Base-by-base conservation (phyloP, 2,888 invertebrate genomes). In the Rhogogaster chlorosoma region DNA sequence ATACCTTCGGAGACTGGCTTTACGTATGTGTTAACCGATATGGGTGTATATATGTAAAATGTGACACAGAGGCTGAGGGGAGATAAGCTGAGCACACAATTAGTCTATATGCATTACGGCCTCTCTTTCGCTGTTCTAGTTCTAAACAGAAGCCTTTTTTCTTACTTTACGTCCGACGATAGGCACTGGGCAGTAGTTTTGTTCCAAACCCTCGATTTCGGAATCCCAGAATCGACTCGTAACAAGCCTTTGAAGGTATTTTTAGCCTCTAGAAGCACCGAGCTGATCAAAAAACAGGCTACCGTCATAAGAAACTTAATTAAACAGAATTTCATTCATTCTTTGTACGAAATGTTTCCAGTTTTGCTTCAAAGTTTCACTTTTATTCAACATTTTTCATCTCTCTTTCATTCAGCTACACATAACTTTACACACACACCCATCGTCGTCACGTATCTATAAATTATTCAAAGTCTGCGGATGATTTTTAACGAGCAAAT, bases 11-110 rank as follows among this genome's bases (percentile, higher is more conserved):
- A 67, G 15, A 67, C 29, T 32, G 9, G 9, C n/a, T n/a, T 12
- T 2, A 29, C 26, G 61, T 61, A 61, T 70, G n/a, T 70, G n/a
- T 70, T n/a, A 29, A 36, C 18, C 36, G 36, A 70, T 29, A 36
- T n/a, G n/a, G n/a, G n/a, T n/a, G n/a, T n/a, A n/a, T n/a, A n/a
- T n/a, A n/a, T 70, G n/a, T n/a, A 53, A 36, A 73, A 18, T 45
- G 18, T 29, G 29, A 77, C 32, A 53, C 18, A 49, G 32, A 77
- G 29, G 29, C 45, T 18, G 5, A n/a, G 10, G 29, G 18, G 49
- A 77, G 77, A 77, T 77, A 77, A 77, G 77, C 77, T 77, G 49
- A 49, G 77, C 77, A 77, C 32, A 77, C 77, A 77, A 29, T 77
- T 15, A 45, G 42, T 22, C 45, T n/a, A 77, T 29, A 77, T 18